Conservation (phyloP, 2,113 vertebrate genomes). For the Odocoileus virginianus region DNA sequence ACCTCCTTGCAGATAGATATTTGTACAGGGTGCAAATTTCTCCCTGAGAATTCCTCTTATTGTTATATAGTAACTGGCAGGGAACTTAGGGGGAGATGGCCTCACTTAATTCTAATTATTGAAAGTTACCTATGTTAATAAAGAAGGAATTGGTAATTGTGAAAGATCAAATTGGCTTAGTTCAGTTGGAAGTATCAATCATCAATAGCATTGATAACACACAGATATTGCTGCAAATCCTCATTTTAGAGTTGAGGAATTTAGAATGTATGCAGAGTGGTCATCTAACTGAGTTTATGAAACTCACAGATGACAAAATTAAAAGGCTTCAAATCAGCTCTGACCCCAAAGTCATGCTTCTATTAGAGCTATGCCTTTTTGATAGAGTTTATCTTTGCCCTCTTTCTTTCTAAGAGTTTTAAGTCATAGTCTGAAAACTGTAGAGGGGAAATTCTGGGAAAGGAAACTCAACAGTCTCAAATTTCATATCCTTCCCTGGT, state of each 20-base stretch:
- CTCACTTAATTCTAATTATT: neutral
- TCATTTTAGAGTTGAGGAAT: neutral
- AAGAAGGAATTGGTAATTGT: neutral
- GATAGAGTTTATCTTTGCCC: neutral
- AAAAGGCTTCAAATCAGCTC: neutral
- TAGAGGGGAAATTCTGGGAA: slow-evolving; percentile 29
- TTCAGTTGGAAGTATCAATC: neutral
- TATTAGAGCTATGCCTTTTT: neutral
- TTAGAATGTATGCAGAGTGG: neutral
- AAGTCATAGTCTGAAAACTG: neutral
- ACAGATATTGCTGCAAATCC: neutral
- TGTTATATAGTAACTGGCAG: neutral
- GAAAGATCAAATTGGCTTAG: neutral
- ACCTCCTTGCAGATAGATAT: neutral
- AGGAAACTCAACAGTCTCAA: neutral
- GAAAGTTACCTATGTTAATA: neutral
- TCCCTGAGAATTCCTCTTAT: neutral
- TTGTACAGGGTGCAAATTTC: neutral
- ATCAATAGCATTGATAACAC: neutral
- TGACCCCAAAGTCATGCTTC: neutral
- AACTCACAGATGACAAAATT: neutral
- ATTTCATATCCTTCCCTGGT: slow-evolving; percentile 16
- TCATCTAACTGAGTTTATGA: neutral
- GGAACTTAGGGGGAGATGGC: neutral
- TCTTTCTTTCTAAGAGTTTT: neutral